phyloP scores from a whole-genome alignment of 2,113 vertebrate genomes.

The Psilopsiagon aymara region DNA sequence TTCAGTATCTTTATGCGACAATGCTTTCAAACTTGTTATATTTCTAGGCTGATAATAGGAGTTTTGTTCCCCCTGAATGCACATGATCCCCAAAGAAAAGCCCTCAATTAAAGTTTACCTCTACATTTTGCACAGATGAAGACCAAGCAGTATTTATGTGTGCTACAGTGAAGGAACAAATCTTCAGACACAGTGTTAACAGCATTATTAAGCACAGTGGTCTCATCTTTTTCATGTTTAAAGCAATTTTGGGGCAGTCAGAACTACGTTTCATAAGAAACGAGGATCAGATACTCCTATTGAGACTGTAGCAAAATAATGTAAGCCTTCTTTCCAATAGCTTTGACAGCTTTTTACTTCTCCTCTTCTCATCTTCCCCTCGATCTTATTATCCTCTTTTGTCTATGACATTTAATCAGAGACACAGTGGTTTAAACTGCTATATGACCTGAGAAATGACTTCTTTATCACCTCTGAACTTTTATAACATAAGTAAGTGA shows the following conservation, averaged over 20 bases:
- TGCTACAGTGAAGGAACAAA: constrained; percentile 34
- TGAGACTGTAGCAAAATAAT: constrained; percentile 59
- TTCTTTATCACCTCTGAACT: constrained; percentile 61
- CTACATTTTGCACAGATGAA: constrained; percentile 42
- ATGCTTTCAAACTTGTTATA: constrained; percentile 46
- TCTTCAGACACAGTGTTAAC: constrained; percentile 26
- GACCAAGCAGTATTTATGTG: constrained; percentile 48
- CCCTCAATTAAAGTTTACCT: constrained; percentile 68
- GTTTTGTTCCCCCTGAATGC: constrained; percentile 58
- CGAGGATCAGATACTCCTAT: constrained; percentile 49
- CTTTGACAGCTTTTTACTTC: constrained; percentile 66
- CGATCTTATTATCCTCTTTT: constrained; percentile 64
- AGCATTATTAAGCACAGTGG: constrained; percentile 54
- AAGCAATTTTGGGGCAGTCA: constrained; percentile 61
- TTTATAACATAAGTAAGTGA: constrained; percentile 61
- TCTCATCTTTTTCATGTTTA: constrained; percentile 67
- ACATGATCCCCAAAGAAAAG: constrained; percentile 63
- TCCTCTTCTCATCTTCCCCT: constrained; percentile 63
- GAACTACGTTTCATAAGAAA: constrained; percentile 49
- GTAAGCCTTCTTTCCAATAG: constrained; percentile 52
- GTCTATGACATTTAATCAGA: constrained; percentile 54
- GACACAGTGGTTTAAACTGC: constrained; percentile 41
- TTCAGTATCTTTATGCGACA: constrained; percentile 51
- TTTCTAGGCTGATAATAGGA: constrained; percentile 63
- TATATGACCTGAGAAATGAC: constrained; percentile 46